Percentiles rank a stretch among this genome's conserved stretches.
Evolutionary conservation across 2,797 vertebrate genomes (phyloP).

Genomic region (Trachurus trachurus): DNA sequence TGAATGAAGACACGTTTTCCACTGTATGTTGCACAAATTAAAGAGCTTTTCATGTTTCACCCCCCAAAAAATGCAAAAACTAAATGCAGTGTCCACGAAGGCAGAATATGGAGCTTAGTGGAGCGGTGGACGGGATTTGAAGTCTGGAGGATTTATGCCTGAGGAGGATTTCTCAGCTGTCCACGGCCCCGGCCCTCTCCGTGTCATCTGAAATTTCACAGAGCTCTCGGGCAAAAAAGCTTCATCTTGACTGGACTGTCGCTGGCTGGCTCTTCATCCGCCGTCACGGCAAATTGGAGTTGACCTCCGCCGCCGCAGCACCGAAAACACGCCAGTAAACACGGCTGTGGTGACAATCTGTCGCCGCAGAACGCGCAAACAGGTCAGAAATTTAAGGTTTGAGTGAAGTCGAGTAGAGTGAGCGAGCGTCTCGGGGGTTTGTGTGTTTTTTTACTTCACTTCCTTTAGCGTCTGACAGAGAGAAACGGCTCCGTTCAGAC

Average conservation of each 20-base stretch:
- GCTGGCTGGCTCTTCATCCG: conserved; percentile 59
- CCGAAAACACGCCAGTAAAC: conserved; percentile 27
- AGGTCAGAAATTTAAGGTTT: conserved; percentile 40
- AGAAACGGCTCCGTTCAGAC: background rate
- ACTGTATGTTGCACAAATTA: conserved; percentile 26
- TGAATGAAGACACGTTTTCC: conserved; percentile 3
- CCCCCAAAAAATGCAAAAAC: conserved; percentile 13
- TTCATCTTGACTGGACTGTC: conserved; percentile 61
- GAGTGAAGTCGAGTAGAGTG: conserved; percentile 2
- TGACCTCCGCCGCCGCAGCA: conserved; percentile 41
- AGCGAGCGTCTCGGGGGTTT: conserved; percentile 21
- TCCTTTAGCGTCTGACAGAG: conserved; percentile 6
- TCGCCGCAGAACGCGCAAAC: conserved; percentile 35
- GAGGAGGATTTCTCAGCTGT: conserved; percentile 77
- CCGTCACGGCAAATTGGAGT: conserved; percentile 61
- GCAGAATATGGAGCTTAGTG: conserved; percentile 60
- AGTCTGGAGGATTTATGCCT: conserved; percentile 75
- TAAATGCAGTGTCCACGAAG: conserved; percentile 53
- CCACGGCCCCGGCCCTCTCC: conserved; percentile 54
- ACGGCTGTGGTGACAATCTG: conserved; percentile 29
- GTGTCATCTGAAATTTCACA: conserved; percentile 81
- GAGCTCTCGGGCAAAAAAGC: conserved; percentile 61
- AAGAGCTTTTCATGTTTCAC: conserved; percentile 46
- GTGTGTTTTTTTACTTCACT: conserved; percentile 15
- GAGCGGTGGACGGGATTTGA: conserved; percentile 69